A percentile compares a stretch with the other conserved stretches of the same genome.
Evolutionary conservation across 2,888 invertebrate species (phyloP).

Genomic region (Epicampocera succincta): DNA sequence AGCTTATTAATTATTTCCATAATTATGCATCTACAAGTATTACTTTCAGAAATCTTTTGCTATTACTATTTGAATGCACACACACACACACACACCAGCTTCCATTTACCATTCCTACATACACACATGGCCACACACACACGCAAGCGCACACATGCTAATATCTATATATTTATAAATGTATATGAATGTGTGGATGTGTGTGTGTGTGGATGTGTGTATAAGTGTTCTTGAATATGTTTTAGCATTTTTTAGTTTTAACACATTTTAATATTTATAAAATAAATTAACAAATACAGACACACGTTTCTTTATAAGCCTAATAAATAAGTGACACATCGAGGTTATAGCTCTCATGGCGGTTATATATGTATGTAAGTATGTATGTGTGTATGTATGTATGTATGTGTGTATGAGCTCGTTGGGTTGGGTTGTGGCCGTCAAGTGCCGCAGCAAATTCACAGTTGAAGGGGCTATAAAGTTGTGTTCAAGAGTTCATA

Average conservation of each 20-base stretch:
- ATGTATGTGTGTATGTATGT: too few relatives aligned
- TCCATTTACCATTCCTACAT: too few relatives aligned
- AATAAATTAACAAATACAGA: constrained; percentile 36
- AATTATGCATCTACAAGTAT: constrained; percentile 64
- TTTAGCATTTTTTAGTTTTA: constrained; percentile 38
- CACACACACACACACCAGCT: too few relatives aligned
- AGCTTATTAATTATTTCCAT: constrained; percentile 69
- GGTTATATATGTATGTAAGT: neutral
- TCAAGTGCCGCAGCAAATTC: constrained; percentile 57
- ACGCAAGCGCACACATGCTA: too few relatives aligned
- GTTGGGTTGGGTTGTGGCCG: constrained; percentile 7
- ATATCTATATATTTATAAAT: too few relatives aligned
- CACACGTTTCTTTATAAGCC: constrained; percentile 28
- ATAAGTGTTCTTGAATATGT: neutral
- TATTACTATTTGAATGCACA: constrained; percentile 23
- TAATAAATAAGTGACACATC: constrained; percentile 49
- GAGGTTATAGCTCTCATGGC: neutral
- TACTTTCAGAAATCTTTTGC: constrained; percentile 50
- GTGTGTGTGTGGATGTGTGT: neutral
- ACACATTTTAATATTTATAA: constrained; percentile 47
- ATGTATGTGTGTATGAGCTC: too few relatives aligned
- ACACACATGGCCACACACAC: too few relatives aligned
- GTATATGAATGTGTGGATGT: too few relatives aligned
- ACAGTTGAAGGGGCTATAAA: constrained; percentile 46
- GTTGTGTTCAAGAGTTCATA: constrained; percentile 17